Percentiles rank a stretch among this genome's conserved stretches.
Evolutionary conservation across 2,113 vertebrate species (phyloP).

Genomic region (Cottus gobio): DNA sequence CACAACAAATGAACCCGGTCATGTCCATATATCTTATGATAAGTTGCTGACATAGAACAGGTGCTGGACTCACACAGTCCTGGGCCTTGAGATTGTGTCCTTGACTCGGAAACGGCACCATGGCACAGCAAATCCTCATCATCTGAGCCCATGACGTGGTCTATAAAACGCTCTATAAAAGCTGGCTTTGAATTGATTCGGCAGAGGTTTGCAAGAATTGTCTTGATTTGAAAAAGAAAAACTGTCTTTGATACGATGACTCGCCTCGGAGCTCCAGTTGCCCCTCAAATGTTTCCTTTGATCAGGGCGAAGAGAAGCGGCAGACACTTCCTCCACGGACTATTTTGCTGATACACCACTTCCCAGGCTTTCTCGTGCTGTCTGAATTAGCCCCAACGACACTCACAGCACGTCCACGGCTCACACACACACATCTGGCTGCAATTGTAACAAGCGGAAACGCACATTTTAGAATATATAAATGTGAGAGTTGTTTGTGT

Average conservation of each 20-base stretch:
- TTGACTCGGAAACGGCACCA: not conserved
- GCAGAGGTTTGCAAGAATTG: conserved; percentile 9
- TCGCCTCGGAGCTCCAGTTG: not conserved
- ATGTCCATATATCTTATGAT: not conserved
- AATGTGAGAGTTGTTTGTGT: conserved; percentile 54
- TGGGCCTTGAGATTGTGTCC: not conserved
- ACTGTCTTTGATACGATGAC: not conserved
- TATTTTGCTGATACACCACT: conserved; percentile 51
- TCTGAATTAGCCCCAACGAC: conserved; percentile 12
- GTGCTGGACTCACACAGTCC: not conserved
- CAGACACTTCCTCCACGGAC: conserved; percentile 1
- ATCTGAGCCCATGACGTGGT: not conserved
- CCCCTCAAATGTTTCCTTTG: conserved; percentile 11
- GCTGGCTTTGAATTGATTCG: not conserved
- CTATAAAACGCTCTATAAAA: not conserved
- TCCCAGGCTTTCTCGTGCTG: conserved; percentile 32
- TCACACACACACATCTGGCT: conserved; percentile 53
- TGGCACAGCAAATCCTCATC: conserved; percentile 4
- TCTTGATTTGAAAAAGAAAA: not conserved
- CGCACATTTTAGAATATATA: conserved; percentile 47
- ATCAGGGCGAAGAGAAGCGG: conserved; percentile 10
- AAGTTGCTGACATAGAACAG: not conserved
- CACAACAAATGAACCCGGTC: no score
- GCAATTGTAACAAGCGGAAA: conserved; percentile 60
- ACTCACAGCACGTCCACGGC: not conserved